phyloP scores from a whole-genome alignment of 1,140 invertebrate species.

The Coelopa frigida region DNA sequence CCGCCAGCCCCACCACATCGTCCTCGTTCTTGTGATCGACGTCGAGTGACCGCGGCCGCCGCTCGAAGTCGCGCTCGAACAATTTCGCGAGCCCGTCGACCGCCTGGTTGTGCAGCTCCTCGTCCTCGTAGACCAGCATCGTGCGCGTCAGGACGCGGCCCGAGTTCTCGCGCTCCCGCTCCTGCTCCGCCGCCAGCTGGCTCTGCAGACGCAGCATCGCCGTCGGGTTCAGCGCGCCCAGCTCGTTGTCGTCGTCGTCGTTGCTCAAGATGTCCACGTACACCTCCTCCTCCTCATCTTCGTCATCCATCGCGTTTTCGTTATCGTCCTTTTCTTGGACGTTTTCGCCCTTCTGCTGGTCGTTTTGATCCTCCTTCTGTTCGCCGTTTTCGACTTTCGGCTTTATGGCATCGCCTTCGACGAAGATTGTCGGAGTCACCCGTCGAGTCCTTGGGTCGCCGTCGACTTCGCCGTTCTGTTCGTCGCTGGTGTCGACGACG shows the following conservation, averaged over 20 bases:
- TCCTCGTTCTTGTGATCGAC: not conserved
- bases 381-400: not conserved
- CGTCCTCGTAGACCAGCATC: conserved; percentile 37
- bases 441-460: not conserved
- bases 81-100: conserved; percentile 37
- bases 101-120: conserved; percentile 36
- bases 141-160: conserved; percentile 28
- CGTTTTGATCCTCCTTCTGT: not conserved
- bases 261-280: conserved; percentile 31
- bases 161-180: conserved; percentile 12
- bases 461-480: not conserved
- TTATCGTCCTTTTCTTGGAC: not conserved
- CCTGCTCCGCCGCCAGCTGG: conserved; percentile 13
- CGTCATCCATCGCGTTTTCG: not conserved
- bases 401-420: not conserved
- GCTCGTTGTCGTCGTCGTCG: conserved; percentile 20
- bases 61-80: conserved; percentile 31
- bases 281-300: conserved; percentile 21
- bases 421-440: too few relatives aligned
- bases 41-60: not conserved
- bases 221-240: conserved; percentile 8
- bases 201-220: conserved; percentile 13
- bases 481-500: conserved; percentile 13
- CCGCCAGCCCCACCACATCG: not conserved
- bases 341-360: not conserved